Evolutionary conservation across 2,888 invertebrate species (phyloP).

Genomic region (Acanthoscelides obtectus): DNA sequence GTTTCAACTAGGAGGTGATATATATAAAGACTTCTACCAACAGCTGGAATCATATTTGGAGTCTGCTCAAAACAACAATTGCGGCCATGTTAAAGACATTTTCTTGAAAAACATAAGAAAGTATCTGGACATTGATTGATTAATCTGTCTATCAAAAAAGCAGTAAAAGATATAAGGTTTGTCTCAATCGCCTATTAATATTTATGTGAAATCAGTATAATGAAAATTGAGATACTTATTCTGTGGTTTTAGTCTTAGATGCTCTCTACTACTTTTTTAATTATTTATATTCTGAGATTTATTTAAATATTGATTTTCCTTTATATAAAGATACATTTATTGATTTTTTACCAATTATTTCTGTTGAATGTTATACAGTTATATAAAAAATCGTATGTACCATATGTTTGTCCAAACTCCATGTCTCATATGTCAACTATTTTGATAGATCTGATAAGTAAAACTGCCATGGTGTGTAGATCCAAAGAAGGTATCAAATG

Average conservation of each 20-base stretch:
- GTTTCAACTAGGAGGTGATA: slow-evolving; percentile 64
- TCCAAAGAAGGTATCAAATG: no score
- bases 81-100: slow-evolving; percentile 58
- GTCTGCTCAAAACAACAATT: slow-evolving; percentile 54
- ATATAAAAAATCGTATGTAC: no score
- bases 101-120: slow-evolving; percentile 48
- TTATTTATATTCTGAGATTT: background rate
- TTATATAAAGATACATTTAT: background rate
- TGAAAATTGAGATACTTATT: background rate
- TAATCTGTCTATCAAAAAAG: background rate
- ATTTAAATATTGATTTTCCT: background rate
- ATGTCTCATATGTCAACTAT: background rate
- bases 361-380: no score
- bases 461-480: background rate
- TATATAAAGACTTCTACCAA: slow-evolving; percentile 57
- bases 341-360: background rate
- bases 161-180: background rate
- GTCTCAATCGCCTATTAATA: background rate
- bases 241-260: background rate
- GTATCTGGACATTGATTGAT: slow-evolving; percentile 40
- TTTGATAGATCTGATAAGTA: background rate
- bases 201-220: background rate
- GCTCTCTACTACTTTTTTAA: background rate
- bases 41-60: slow-evolving; percentile 56
- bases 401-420: no score